phyloP scores from a whole-genome alignment of 2,113 vertebrate genomes.

The Numenius arquata region DNA sequence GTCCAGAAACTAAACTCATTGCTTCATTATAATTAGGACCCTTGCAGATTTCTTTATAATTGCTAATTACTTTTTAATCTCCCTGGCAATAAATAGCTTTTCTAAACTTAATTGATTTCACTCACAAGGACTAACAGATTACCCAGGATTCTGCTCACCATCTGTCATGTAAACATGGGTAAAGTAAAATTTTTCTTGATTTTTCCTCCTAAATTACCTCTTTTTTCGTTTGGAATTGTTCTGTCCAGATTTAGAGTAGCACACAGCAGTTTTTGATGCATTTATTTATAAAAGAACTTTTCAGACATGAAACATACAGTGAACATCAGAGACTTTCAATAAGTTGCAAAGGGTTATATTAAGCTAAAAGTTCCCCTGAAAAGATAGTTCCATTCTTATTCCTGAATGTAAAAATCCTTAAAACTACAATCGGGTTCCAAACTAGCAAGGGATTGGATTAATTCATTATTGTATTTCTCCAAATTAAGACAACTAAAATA shows the following conservation, averaged over 20 bases:
- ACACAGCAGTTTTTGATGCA: neutral
- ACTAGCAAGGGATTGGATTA: neutral
- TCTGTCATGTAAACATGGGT: slow-evolving; percentile 49
- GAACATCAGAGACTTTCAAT: neutral
- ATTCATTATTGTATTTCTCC: neutral
- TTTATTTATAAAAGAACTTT: neutral
- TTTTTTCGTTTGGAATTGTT: neutral
- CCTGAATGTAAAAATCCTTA: neutral
- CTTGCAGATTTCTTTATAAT: slow-evolving; percentile 64
- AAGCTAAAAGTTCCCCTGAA: neutral
- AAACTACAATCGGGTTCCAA: neutral
- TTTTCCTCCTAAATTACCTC: neutral
- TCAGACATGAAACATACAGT: neutral
- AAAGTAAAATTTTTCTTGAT: slow-evolving; percentile 3
- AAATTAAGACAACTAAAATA: neutral
- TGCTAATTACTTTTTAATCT: slow-evolving; percentile 73
- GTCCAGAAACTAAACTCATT: slow-evolving; percentile 42
- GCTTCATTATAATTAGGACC: slow-evolving; percentile 31
- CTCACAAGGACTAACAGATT: slow-evolving; percentile 54
- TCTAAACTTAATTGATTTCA: slow-evolving; percentile 70
- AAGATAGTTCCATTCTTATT: neutral
- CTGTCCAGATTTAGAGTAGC: neutral
- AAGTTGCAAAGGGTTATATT: neutral
- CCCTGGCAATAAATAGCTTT: slow-evolving; percentile 68
- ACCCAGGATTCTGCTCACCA: slow-evolving; percentile 53